Base-by-base conservation (phyloP, 1,140 invertebrate species). In the Sitodiplosis mosellana region DNA sequence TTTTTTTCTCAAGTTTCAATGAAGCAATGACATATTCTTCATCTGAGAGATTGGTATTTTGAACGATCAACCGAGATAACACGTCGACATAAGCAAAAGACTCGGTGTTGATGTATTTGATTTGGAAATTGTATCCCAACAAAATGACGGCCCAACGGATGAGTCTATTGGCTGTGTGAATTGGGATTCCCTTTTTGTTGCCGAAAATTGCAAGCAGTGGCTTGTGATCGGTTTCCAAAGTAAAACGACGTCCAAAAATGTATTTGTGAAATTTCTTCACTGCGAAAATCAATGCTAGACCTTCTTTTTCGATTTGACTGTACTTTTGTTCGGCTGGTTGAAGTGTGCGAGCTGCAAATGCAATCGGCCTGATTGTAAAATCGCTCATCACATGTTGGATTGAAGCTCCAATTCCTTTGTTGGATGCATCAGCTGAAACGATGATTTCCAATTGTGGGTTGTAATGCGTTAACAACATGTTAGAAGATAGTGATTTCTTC, bases 271-370 rank as follows among this genome's bases (percentile, higher is more conserved):
- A 62, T 49, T 59, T 59, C 34, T 56, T 48, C 1, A 63, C 52
- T 18, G 53, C 67, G 53, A 54, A 71, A 5, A 69, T 58, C n/a
- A 73, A 61, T 4, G 63, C 65, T 14, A 73, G 47, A 0, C 63
- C 67, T 52, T 75, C 67, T 48, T 65, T 69, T 42, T 72, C 64
- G n/a, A 73, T 67, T 49, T 72, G 65, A 1, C 57, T 49, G 49
- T 71, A 73, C 27, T 64, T 59, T 33, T 49, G 47, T 48, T 71
- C 62, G 5, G 58, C 51, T 0, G 47, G 18, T 10, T 47, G 48
- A 10, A 70, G 54, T 7, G 59, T 52, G 19, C 64, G 53, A 27
- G 64, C 67, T 2, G 54, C 56, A 46, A 54, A 65, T 11, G 53
- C 55, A 41, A n/a, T n/a, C n/a, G n/a, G n/a, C n/a, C n/a, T n/a